A percentile compares a stretch with the other conserved stretches of the same genome.
These are phyloP conservation scores for Sipha flava DNA, from an alignment of 1,140 invertebrate species.

Conservation along the genomic window DNA sequence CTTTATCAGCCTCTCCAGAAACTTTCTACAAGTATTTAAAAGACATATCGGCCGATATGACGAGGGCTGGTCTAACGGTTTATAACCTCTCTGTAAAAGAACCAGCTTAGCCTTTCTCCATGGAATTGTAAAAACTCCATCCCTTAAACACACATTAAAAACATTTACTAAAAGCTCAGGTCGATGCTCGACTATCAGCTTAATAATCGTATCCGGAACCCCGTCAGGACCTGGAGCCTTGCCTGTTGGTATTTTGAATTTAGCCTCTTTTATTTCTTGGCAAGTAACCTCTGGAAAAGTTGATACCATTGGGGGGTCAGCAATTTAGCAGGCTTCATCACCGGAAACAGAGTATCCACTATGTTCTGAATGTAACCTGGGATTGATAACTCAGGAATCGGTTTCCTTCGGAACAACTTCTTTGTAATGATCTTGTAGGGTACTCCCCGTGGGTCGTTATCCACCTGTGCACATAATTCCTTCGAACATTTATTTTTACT, in stretches of 20 bases:
- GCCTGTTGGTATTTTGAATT: neutral
- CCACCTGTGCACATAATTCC: neutral
- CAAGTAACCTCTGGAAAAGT: too few species aligned
- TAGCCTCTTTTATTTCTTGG: too few species aligned
- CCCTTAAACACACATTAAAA: neutral
- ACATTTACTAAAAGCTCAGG: neutral
- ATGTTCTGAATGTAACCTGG: neutral
- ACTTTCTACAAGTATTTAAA: neutral
- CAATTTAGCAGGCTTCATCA: neutral
- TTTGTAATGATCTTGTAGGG: neutral
- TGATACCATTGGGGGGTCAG: neutral
- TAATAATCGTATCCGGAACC: neutral
- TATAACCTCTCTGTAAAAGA: neutral
- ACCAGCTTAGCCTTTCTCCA: neutral
- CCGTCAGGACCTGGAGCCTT: constrained; percentile 2
- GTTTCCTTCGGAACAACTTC: neutral
- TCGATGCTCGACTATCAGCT: neutral
- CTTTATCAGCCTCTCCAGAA: neutral
- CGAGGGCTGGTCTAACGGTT: neutral
- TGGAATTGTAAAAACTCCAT: neutral
- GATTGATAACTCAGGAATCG: neutral
- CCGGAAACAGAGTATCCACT: neutral
- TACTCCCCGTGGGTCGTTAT: neutral
- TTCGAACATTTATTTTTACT: neutral
- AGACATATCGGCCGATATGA: neutral